Evolutionary conservation across 2,113 vertebrate genomes (phyloP), one percentile per base, ranked within the genome.

Genomic region (Tragelaphus strepsiceros): DNA sequence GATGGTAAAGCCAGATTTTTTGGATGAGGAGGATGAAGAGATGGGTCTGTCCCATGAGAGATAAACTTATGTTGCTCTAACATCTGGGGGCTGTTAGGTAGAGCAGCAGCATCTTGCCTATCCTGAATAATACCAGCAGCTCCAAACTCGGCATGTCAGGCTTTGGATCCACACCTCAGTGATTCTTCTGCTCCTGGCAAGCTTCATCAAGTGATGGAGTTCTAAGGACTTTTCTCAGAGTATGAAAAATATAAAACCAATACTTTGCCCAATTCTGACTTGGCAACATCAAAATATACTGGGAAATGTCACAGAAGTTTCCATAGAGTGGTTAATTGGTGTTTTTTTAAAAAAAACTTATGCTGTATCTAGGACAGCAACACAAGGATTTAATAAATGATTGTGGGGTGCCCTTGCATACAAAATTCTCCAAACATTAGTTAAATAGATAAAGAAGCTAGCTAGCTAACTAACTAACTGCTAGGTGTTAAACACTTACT

Each of bases 401-500:
- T 87, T 94, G 43, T 32, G 59, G 14, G 21, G 5, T 77, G 56
- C 58, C 21, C n/a, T 96, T 51, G 7, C 46, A 77, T 78, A 32
- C 54, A 80, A 53, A 78, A 6, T 54, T 53, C 89, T 94, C n/a
- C 32, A 92, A 46, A 74, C 22, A 67, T 56, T 90, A 90, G 74
- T 39, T 54, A 49, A 88, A 30, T 17, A 10, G 51, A 82, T 82
- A 82, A 82, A 15, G 12, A 77, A 77, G 22, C 22, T 14, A 77
- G 71, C 22, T 77, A 77, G 39, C 71, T 77, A 43, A 9, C 71
- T 74, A 71, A 28, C 4, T 49, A 78, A 96, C 46, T 10, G 32
- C 30, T 8, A 46, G 14, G 30, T 81, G 32, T 49, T 91, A 32
- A 84, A 49, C 46, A 49, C 7, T 49, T 49, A 49, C 46, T 49